Conservation (phyloP, 2,888 invertebrate genomes). For the Dioctria rufipes region DNA sequence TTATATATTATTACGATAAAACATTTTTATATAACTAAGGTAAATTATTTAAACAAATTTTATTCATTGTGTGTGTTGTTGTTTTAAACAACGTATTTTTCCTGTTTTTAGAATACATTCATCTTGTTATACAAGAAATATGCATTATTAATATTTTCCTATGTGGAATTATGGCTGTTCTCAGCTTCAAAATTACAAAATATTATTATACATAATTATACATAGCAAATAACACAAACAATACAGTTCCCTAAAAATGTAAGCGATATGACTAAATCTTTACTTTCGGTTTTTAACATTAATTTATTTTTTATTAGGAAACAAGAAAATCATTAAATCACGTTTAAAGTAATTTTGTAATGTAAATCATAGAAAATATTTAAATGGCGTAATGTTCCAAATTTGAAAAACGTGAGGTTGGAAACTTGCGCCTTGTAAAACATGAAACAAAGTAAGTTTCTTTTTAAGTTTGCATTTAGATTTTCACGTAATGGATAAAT, state of each 20-base stretch:
- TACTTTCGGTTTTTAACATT: background rate
- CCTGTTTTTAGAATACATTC: conserved; percentile 27
- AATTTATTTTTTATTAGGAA: no score
- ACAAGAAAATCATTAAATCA: no score
- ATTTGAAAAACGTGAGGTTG: no score
- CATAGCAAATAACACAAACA: conserved; percentile 54
- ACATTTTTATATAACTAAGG: conserved; percentile 33
- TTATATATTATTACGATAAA: conserved; percentile 18
- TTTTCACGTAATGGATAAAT: no score
- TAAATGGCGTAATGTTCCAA: no score
- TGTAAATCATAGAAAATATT: no score
- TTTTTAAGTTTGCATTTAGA: no score
- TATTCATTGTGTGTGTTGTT: conserved; percentile 14
- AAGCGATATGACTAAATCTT: background rate
- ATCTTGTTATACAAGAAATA: conserved; percentile 43
- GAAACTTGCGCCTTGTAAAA: no score
- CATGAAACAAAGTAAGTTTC: no score
- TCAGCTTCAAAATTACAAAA: background rate
- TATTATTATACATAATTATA: conserved; percentile 5
- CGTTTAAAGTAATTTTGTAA: no score
- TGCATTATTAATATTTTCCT: conserved; percentile 25
- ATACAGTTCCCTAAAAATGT: background rate
- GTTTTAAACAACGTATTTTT: conserved; percentile 17
- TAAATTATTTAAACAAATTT: conserved; percentile 35
- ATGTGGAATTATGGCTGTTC: conserved; percentile 39